Percentiles rank a stretch among this genome's conserved stretches.
Conservation (phyloP, 2,113 vertebrate species). For the Balaeniceps rex region DNA sequence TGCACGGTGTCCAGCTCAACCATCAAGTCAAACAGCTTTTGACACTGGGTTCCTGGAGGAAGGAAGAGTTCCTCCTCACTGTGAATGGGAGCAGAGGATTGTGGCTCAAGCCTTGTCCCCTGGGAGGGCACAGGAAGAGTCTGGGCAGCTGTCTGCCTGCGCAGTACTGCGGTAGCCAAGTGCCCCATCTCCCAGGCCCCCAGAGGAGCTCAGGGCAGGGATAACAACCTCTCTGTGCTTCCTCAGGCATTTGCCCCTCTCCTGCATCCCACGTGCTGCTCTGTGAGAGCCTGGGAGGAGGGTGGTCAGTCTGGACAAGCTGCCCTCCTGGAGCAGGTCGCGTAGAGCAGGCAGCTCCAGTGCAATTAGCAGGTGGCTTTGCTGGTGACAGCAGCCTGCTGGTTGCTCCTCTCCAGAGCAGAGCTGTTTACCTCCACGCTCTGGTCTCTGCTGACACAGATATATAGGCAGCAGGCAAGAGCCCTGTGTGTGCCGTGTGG, state of each 20-base stretch:
- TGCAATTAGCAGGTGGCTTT: background rate
- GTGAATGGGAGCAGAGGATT: background rate
- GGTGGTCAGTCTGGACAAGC: background rate
- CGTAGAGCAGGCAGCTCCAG: background rate
- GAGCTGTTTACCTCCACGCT: accelerated
- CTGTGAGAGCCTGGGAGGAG: background rate
- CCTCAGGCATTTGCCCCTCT: background rate
- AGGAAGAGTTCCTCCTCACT: background rate
- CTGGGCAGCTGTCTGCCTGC: background rate
- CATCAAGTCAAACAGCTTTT: background rate
- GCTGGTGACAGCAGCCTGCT: background rate
- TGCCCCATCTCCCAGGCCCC: background rate
- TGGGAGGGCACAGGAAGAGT: background rate
- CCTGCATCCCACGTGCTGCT: background rate
- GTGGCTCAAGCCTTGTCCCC: background rate
- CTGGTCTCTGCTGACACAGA: background rate
- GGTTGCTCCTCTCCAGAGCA: background rate
- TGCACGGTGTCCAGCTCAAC: background rate
- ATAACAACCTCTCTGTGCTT: background rate
- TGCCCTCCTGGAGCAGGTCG: background rate
- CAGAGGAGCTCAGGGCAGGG: background rate
- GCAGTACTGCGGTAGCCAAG: background rate
- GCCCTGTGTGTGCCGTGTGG: background rate
- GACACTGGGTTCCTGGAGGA: background rate
- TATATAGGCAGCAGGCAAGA: background rate